phyloP scores from a whole-genome alignment of 2,797 vertebrate species.

The Etheostoma perlongum region DNA sequence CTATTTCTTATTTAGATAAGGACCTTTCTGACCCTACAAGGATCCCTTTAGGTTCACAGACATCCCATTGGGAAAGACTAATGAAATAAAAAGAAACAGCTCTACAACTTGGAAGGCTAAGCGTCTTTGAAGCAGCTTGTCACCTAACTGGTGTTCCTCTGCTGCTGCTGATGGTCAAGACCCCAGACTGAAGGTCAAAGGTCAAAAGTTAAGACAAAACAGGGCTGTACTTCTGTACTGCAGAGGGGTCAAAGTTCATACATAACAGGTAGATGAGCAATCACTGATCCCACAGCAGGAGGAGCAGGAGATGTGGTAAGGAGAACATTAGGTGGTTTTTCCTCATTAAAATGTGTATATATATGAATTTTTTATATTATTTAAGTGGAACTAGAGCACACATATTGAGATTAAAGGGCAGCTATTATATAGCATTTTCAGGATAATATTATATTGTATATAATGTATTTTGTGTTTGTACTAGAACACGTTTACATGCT shows the following conservation, averaged over 20 bases:
- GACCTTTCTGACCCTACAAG: neutral
- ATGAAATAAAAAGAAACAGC: conserved; percentile 56
- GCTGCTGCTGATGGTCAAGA: conserved; percentile 43
- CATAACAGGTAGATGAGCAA: conserved; percentile 10
- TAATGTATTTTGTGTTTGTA: too few relatives aligned
- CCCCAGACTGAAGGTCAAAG: conserved; percentile 43
- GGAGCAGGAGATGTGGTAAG: neutral
- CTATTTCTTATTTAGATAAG: conserved; percentile 10
- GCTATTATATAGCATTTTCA: too few relatives aligned
- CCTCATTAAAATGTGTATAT: neutral
- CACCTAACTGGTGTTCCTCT: conserved; percentile 32
- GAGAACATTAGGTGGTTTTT: neutral
- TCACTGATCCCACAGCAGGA: neutral
- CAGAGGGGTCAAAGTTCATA: conserved; percentile 39
- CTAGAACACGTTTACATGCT: too few relatives aligned
- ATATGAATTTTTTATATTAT: conserved; percentile 7
- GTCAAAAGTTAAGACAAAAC: conserved; percentile 60
- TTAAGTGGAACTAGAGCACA: conserved; percentile 3
- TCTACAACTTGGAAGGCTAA: neutral
- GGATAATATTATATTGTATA: too few relatives aligned
- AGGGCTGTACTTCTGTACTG: conserved; percentile 39
- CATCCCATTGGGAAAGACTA: conserved; percentile 25
- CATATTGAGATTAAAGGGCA: neutral
- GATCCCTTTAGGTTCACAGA: neutral
- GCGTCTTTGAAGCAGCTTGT: conserved; percentile 37